These are phyloP conservation scores for Siniperca undulata DNA, from an alignment of 2,797 vertebrate genomes.

Conservation along the genomic window DNA sequence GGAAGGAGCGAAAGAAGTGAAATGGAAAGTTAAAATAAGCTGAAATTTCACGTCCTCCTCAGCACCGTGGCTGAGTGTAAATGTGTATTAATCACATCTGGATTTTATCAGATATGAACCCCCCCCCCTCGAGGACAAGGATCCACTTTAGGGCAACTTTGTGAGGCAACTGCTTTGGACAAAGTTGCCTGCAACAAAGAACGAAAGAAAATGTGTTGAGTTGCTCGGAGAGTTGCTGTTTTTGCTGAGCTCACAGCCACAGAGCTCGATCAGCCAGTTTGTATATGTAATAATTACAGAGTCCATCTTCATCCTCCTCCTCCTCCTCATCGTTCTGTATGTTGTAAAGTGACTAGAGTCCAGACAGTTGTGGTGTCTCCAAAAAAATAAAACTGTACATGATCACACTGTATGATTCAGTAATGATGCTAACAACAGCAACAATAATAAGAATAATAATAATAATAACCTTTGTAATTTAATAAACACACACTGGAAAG, in stretches of 20 bases:
- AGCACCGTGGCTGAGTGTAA: conserved; percentile 1
- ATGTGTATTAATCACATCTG: background rate
- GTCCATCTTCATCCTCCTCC: conserved; percentile 37
- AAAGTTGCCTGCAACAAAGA: background rate
- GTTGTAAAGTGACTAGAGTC: conserved; percentile 67
- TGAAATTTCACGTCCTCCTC: background rate
- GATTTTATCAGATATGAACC: background rate
- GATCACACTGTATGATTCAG: conserved; percentile 64
- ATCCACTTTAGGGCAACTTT: background rate
- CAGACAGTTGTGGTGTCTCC: conserved; percentile 62
- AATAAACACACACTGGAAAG: conserved; percentile 82
- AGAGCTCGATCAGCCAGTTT: background rate
- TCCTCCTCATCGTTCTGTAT: conserved; percentile 49
- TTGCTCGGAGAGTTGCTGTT: background rate
- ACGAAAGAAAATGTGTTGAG: background rate
- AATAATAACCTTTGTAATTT: conserved; percentile 80
- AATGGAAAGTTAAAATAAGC: too few relatives aligned
- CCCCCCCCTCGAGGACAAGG: too few relatives aligned
- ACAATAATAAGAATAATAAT: conserved; percentile 22
- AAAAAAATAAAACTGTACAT: conserved; percentile 52
- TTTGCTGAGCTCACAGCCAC: background rate
- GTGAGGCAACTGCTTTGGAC: background rate
- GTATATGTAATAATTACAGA: conserved; percentile 31
- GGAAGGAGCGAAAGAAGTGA: too few relatives aligned
- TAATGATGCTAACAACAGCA: conserved; percentile 56